Conservation (phyloP, 2,113 vertebrate species). For the Thinocorus orbignyianus region DNA sequence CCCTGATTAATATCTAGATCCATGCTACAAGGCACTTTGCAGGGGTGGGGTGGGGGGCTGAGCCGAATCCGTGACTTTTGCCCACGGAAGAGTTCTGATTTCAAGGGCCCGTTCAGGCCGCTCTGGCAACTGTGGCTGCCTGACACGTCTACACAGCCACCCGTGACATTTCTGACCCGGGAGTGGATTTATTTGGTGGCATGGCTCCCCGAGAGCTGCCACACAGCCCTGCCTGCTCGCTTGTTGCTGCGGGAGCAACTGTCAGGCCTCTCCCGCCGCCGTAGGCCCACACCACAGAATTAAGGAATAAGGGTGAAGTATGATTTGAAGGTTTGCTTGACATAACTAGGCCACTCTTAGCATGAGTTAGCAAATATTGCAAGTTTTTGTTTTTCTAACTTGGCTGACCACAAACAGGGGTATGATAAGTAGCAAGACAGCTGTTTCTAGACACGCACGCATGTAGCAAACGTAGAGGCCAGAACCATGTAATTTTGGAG, state of each 20-base stretch:
- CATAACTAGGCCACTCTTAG: too few species aligned
- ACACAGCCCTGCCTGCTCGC: too few species aligned
- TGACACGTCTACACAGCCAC: rapidly evolving
- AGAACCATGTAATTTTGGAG: too few species aligned
- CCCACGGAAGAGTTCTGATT: rapidly evolving
- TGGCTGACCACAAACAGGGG: too few species aligned
- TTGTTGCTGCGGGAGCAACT: too few species aligned
- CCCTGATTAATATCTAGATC: neutral
- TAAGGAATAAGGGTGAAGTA: too few species aligned
- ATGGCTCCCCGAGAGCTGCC: neutral
- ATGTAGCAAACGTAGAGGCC: too few species aligned
- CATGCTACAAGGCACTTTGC: neutral
- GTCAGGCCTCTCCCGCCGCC: neutral
- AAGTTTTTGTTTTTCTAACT: too few species aligned
- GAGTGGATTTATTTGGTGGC: rapidly evolving
- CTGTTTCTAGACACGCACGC: too few species aligned
- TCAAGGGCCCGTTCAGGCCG: rapidly evolving
- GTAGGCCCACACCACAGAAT: neutral
- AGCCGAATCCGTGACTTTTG: neutral
- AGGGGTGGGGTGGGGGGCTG: neutral
- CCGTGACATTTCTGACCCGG: neutral
- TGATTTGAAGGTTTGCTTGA: too few species aligned
- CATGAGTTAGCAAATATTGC: too few species aligned
- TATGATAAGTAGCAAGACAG: too few species aligned
- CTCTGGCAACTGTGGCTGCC: rapidly evolving